Evolutionary conservation across 2,888 invertebrate species (phyloP), one percentile per base, ranked within the genome.

Genomic region (Lycia hirtaria): DNA sequence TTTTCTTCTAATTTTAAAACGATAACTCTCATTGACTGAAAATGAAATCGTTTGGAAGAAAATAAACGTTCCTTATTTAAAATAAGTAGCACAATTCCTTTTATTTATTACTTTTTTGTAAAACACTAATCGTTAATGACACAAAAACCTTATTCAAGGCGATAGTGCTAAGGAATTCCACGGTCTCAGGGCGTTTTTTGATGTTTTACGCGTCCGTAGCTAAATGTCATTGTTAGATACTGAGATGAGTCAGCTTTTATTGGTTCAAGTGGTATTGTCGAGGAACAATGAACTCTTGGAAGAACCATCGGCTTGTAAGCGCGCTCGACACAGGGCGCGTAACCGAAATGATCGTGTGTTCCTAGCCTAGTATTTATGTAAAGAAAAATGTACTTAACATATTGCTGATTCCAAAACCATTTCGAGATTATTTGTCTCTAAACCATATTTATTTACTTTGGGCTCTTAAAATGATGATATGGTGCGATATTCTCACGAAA

Each of bases 111-210:
- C 7, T 28, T 35, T 38, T 22, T 40, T 40, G 2, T 14, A 61
- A 54, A 62, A 54, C 35, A 48, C 22, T 60, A 60, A 64, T 62
- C 59, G 26, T 40, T 24, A 40, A 22, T 12, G 33, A 62, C 53
- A 64, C n/a, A 65, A 63, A 53, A 56, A 38, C 44, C 44, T 32
- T 48, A 56, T 78, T 82, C 76, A 80, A 70, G 30, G 75, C n/a
- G 71, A 75, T 80, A 74, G 62, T 67, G 71, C 62, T 60, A 68
- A 80, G 83, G 87, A 87, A 88, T 89, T 79, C 68, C 73, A 72
- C 76, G 82, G 75, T 87, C 87, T 87, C 87, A 87, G 82, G 84
- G 81, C 58, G 77, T 86, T 87, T 89, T 88, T 84, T 82, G 76
- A 72, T 75, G 79, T 79, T 81, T 78, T 76, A 80, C 75, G 67